Percentiles rank a stretch among this genome's conserved stretches.
Evolutionary conservation across 1,140 invertebrate species (phyloP).

Genomic region (Hyles euphorbiae): DNA sequence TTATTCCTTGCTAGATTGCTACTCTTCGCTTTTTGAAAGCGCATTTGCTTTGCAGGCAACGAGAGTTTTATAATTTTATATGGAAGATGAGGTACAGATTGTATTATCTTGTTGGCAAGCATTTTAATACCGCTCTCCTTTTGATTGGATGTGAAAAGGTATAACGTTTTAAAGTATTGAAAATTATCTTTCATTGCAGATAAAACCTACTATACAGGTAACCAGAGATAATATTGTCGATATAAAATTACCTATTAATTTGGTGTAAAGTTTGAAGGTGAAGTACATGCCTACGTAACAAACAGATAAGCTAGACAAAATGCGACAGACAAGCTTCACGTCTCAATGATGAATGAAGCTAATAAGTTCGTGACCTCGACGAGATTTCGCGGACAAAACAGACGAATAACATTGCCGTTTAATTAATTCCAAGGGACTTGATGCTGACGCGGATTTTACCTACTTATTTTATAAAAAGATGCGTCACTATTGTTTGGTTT

Average conservation of each 20-base stretch:
- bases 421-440: constrained; percentile 5
- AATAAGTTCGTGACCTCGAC: constrained; percentile 14
- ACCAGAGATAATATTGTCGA: neutral
- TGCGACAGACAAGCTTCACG: constrained; percentile 15
- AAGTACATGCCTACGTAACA: constrained; percentile 9
- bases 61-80: constrained; percentile 56
- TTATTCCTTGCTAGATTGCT: constrained; percentile 62
- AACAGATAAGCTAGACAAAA: constrained; percentile 17
- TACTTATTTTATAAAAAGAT: too few species aligned
- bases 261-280: constrained; percentile 12
- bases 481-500: too few species aligned
- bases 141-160: constrained; percentile 32
- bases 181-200: neutral
- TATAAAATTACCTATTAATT: constrained; percentile 1
- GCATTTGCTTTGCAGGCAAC: constrained; percentile 59
- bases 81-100: constrained; percentile 54
- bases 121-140: constrained; percentile 52
- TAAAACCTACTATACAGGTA: too few species aligned
- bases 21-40: constrained; percentile 60
- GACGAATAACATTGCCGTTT: constrained; percentile 9
- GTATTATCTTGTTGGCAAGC: constrained; percentile 67
- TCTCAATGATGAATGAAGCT: constrained; percentile 15
- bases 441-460: neutral
- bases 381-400: constrained; percentile 10
- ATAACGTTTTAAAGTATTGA: neutral